These are phyloP conservation scores for Hermetia illucens DNA, from an alignment of 1,140 invertebrate genomes.

Conservation along the genomic window DNA sequence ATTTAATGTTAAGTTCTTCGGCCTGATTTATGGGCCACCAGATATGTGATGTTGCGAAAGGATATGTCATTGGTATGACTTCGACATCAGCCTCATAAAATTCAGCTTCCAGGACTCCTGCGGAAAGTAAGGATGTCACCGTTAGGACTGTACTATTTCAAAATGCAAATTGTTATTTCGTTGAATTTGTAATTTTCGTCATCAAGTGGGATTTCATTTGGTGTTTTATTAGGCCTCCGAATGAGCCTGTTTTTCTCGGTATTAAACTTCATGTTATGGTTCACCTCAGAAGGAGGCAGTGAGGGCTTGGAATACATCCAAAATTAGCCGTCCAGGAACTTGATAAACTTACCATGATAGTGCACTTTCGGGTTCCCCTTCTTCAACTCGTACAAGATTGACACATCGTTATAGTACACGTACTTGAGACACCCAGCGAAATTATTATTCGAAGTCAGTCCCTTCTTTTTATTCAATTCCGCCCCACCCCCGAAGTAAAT, in stretches of 20 bases:
- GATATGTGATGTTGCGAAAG: constrained; percentile 75
- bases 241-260: no score
- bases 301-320: no score
- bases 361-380: constrained; percentile 69
- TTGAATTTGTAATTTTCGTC: no score
- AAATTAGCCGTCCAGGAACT: no score
- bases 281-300: no score
- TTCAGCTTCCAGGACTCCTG: constrained; percentile 61
- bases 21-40: constrained; percentile 63
- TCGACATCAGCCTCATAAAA: constrained; percentile 71
- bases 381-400: constrained; percentile 75
- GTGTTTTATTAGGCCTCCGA: no score
- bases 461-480: constrained; percentile 60
- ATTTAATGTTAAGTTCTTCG: constrained; percentile 59
- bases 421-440: constrained; percentile 78
- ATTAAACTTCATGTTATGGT: no score
- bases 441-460: constrained; percentile 57
- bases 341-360: constrained; percentile 47
- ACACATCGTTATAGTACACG: constrained; percentile 84
- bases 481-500: constrained; percentile 82
- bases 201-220: no score
- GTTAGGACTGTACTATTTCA: neutral
- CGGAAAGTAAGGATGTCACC: neutral
- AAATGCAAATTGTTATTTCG: no score
- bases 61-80: constrained; percentile 83